A percentile compares a stretch with the other conserved stretches of the same genome.
Conservation (phyloP, 2,888 invertebrate species). For the Volucella bombylans region DNA sequence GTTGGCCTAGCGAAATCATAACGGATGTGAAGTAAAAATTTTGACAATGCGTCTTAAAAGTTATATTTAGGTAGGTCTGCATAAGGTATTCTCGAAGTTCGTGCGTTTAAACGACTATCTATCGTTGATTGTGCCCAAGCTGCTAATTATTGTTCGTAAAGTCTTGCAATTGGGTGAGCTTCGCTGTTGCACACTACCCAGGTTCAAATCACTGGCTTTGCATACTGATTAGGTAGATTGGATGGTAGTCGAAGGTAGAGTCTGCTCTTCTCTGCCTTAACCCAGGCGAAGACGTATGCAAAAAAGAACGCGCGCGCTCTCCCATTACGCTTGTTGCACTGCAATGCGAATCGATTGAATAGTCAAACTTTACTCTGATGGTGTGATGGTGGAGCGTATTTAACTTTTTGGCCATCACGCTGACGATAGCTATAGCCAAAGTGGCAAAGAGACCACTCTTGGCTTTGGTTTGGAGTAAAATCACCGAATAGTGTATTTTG, state of each 20-base stretch:
- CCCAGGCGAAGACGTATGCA: slow-evolving; percentile 36
- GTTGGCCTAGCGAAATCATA: slow-evolving; percentile 67
- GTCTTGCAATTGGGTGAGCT: slow-evolving; percentile 66
- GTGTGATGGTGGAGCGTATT: slow-evolving; percentile 37
- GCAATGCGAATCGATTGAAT: slow-evolving; percentile 55
- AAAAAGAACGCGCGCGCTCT: slow-evolving; percentile 50
- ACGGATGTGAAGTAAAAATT: slow-evolving; percentile 64
- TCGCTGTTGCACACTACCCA: slow-evolving; percentile 43
- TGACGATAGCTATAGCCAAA: slow-evolving; percentile 49
- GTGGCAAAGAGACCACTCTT: slow-evolving; percentile 45
- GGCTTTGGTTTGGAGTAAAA: slow-evolving; percentile 50
- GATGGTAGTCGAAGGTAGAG: not conserved
- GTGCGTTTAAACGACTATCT: slow-evolving; percentile 40
- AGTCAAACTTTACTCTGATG: slow-evolving; percentile 12
- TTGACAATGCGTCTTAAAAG: slow-evolving; percentile 42
- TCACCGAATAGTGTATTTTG: slow-evolving; percentile 73
- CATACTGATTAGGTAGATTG: slow-evolving; percentile 61
- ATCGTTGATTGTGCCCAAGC: slow-evolving; percentile 42
- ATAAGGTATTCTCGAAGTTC: slow-evolving; percentile 56
- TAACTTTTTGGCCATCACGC: slow-evolving; percentile 60
- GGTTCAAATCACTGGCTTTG: slow-evolving; percentile 21
- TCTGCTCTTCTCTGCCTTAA: slow-evolving; percentile 27
- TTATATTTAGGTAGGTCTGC: slow-evolving; percentile 12
- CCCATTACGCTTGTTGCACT: slow-evolving; percentile 20
- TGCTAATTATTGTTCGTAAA: slow-evolving; percentile 57